These are phyloP conservation scores for Coenonympha arcania DNA, from an alignment of 2,888 invertebrate genomes.

Conservation along the genomic window DNA sequence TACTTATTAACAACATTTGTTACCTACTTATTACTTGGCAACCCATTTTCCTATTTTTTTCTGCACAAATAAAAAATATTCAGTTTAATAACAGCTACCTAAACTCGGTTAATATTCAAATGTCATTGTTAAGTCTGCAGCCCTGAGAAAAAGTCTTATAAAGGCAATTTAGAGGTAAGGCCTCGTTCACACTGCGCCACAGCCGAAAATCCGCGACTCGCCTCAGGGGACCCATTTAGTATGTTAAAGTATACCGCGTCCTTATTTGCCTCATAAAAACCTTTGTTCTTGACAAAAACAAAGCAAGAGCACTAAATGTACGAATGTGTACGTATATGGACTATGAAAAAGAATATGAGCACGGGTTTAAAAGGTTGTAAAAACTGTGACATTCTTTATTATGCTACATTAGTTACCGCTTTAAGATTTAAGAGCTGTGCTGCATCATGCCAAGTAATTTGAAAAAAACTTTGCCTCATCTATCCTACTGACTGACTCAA, in stretches of 20 bases:
- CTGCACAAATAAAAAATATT: slow-evolving; percentile 1
- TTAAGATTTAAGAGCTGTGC: not conserved
- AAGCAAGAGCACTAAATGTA: not conserved
- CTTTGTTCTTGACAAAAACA: not conserved
- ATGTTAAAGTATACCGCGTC: not conserved
- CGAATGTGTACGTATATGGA: not conserved
- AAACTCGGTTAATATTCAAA: slow-evolving; percentile 10
- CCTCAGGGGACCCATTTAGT: not conserved
- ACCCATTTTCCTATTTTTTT: not conserved
- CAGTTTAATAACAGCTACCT: slow-evolving; percentile 2
- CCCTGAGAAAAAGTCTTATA: slow-evolving; percentile 3
- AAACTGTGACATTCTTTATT: not conserved
- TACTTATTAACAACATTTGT: too few relatives aligned
- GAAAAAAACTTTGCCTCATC: too few relatives aligned
- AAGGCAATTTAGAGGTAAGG: slow-evolving; percentile 7
- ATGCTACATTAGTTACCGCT: not conserved
- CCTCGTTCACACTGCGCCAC: slow-evolving; percentile 1
- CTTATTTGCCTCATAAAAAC: not conserved
- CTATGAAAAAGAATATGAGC: not conserved
- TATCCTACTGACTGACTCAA: too few relatives aligned
- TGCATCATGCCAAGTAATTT: not conserved
- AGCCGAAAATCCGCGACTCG: not conserved
- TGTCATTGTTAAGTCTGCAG: slow-evolving; percentile 10
- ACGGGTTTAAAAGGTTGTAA: not conserved
- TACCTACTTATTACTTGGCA: not conserved